Base-by-base conservation (phyloP, 2,797 vertebrate genomes). In the Tolypeutes matacus region DNA sequence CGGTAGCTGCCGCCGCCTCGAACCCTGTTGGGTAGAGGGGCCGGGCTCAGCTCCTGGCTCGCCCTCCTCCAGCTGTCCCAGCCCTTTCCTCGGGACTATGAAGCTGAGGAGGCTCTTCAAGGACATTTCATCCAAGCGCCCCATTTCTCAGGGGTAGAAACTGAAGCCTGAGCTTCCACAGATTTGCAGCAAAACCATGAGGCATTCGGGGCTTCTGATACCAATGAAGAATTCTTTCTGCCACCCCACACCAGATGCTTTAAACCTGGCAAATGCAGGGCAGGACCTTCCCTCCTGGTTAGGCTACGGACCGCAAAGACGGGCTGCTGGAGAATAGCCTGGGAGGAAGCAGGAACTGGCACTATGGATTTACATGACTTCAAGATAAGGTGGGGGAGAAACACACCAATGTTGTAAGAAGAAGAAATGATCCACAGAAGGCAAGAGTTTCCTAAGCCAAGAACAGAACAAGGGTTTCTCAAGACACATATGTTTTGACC, bases 371-470 rank as follows among this genome's bases (percentile, higher is more conserved):
- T 70, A 77, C 62, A 5, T 31, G 83, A 91, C 86, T 75, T 5
- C 3, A 23, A 39, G 18, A 65, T 0, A 36, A 64, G 46, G 36
- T 4, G 21, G 49, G 39, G 27, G 7, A 64, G 51, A 64, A 51
- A 25, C 12, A 65, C 72, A 34, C 21, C 67, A 36, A 10, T 1
- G 10, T 34, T 29, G 21, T 9, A 31, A 62, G 72, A 70, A 70
- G 89, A 94, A 89, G 60, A 64, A 82, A 29, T 49, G 86, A 31
- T 88, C 46, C 90, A 14, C 53, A 70, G 82, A 78, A 64, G 58
- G 46, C 29, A 9, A 20, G 73, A 15, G 72, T 18, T 13, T 75
- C 29, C 25, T 51, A 75, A 75, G 70, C 82, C 49, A 46, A 73
- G 29, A 49, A 29, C 58, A 46, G 25, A 86, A 49, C 10, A 7